Base-by-base conservation (phyloP, 2,797 vertebrate species). In the Percopsis omiscomaycus region DNA sequence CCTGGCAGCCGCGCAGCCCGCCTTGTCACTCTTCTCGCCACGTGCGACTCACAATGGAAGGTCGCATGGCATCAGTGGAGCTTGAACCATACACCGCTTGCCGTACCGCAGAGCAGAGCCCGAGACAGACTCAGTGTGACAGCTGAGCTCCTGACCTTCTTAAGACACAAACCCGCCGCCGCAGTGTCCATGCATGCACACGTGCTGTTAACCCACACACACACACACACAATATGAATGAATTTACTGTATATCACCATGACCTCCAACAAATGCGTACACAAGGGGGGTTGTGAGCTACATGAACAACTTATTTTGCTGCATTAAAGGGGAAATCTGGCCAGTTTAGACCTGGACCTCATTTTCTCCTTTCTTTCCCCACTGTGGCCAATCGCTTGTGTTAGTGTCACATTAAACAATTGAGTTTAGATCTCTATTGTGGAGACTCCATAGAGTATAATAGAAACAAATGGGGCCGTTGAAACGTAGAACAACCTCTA, bases 71-170 rank as follows among this genome's bases (percentile, higher is more conserved):
- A 53, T 79, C 85, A 82, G 81, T 71, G 11, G 86, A 86, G 82
- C 85, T 77, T 84, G 81, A 86, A 85, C 81, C 68, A 77, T 78
- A 74, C 84, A 76, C 78, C 67, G 11, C 50, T 71, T 71, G 81
- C 74, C 84, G 84, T 85, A 78, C 66, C 80, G 83, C 77, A 74
- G 81, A 80, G 74, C 83, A 77, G 75, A 80, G 75, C 74, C 77
- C 82, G 84, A 81, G 86, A 87, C 69, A 61, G 83, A 83, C 81
- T 53, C 58, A 37, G 4, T 1, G 83, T 85, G 88, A 91, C 88
- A 87, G 85, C 68, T 83, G 81, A 83, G 84, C 66, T 42, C 78
- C 73, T 78, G 87, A 91, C 87, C 87, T 84, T 79, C 88, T 60
- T 13, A 15, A 68, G 80, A 79, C 66, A n/a, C 70, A 30, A 59